Evolutionary conservation across 35 echinoderm and acorn worm species (phyloP), one percentile per base, ranked within the genome.

Genomic region (Stichopus chloronotus): DNA sequence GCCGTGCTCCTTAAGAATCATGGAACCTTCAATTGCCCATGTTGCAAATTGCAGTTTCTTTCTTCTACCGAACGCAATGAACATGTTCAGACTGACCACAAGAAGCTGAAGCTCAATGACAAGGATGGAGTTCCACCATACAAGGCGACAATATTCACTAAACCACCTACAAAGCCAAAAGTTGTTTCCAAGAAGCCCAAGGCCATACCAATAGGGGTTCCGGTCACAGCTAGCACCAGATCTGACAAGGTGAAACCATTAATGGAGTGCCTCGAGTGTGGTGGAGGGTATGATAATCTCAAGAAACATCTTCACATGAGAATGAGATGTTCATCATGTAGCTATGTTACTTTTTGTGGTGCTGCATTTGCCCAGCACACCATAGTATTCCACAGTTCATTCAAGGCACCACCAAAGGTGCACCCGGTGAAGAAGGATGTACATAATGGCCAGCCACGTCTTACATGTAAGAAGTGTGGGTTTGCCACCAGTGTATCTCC

Each of bases 241-340:
- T 55, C 57, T 12, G 81, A 84, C 8, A 55, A 74, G 11, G 56
- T 65, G 25, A 56, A 25, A 21, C n/a, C 16, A 13, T 52, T 52
- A 56, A 91, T 78, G 69, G 90, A 91, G 20, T 93, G 92, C 78
- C 58, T 84, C 11, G 92, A 93, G 57, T 93, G 92, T 72, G 92
- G 92, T 53, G 82, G 80, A 8, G 60, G 21, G 3, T 76, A 86
- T 55, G 55, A 56, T 56, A 56, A 84, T 58, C 83, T 93, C 25
- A n/a, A 71, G 5, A 9, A 59, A 13, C 92, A 93, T 16, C 82
- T 93, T 22, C 16, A 9, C 4, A 87, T 60, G 6, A 23, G 55
- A 23, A 84, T 93, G 92, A 93, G 25, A 8, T 93, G 92, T 58
- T 76, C 81, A 8, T 72, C 61, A 20, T 93, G 92, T 78, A 63